Base-by-base conservation (phyloP, 2,888 invertebrate species). In the Eilema griseolum region DNA sequence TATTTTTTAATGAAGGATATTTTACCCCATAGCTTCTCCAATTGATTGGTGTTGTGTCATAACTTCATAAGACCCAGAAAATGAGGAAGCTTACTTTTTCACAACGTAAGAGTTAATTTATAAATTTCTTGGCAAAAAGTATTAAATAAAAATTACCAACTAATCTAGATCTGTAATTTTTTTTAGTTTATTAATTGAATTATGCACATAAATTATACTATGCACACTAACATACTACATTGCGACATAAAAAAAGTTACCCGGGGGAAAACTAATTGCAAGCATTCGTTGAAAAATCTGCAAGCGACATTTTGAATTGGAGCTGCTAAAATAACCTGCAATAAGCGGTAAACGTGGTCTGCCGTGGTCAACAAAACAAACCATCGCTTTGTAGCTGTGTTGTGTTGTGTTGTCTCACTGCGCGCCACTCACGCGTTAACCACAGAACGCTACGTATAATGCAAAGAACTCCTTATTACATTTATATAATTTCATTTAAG, bases 241-340 rank as follows among this genome's bases (percentile, higher is more conserved):
- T 77, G 73, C 69, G 69, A 67, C 67, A 33, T 5, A 46, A 66
- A 31, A 72, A 76, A 73, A 67, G 72, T 78, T 78, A 66, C 76
- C 71, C 75, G 67, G 68, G 66, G 76, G 80, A 62, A 75, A 76
- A 77, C 78, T 82, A 85, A 85, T 82, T 76, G 77, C 69, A 72
- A 59, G 66, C 71, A 75, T 72, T 80, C 75, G 71, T 75, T 84
- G 62, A 72, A 83, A 84, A 85, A 84, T 81, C 82, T 82, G 71
- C 85, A 81, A 73, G 81, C 77, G 78, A 83, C 83, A 79, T 63
- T 60, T 67, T 66, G 65, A 56, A 65, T 56, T 20, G 31, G 33
- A 14, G 24, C 31, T 56, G 16, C 52, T 56, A 24, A 66, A 66
- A 66, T 24, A 56, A 33, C 56, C 61, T 67, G 61, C 61, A 61